These are phyloP conservation scores for Platygyra sinensis DNA, from an alignment of 64 coral and sea anemone species.

Conservation along the genomic window DNA sequence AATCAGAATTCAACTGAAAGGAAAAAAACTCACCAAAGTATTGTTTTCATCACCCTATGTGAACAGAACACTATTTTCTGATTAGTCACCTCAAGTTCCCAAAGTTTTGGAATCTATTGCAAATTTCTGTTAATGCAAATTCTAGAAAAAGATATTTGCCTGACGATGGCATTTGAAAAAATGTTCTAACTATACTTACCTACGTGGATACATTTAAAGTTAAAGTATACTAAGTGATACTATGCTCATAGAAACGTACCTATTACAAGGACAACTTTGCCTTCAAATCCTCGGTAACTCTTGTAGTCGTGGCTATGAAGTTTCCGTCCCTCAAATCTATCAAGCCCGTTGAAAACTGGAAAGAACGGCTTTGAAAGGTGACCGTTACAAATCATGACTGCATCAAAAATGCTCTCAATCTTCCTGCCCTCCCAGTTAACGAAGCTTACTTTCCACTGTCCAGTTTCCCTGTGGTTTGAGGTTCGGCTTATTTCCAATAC, in stretches of 20 bases:
- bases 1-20: neutral
- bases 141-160: too few species aligned
- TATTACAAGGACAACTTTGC: constrained; percentile 75
- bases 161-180: too few species aligned
- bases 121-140: too few species aligned
- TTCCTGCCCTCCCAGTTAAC: neutral
- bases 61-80: too few species aligned
- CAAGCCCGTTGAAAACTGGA: constrained; percentile 55
- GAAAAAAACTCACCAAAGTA: too few species aligned
- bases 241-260: constrained; percentile 49
- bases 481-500: constrained; percentile 55
- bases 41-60: too few species aligned
- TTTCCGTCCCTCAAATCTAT: constrained; percentile 64
- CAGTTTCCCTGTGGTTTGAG: constrained; percentile 31
- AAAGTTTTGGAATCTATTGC: too few species aligned
- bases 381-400: constrained; percentile 79
- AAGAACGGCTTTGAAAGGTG: constrained; percentile 61
- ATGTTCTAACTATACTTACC: too few species aligned
- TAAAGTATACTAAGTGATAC: too few species aligned
- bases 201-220: too few species aligned
- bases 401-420: constrained; percentile 62
- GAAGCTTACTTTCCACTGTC: constrained; percentile 63
- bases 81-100: too few species aligned
- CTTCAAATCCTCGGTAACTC: constrained; percentile 59
- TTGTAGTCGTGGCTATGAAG: constrained; percentile 78